Base-by-base conservation (phyloP, 1,140 invertebrate genomes). In the Plectrocnemia conspersa region DNA sequence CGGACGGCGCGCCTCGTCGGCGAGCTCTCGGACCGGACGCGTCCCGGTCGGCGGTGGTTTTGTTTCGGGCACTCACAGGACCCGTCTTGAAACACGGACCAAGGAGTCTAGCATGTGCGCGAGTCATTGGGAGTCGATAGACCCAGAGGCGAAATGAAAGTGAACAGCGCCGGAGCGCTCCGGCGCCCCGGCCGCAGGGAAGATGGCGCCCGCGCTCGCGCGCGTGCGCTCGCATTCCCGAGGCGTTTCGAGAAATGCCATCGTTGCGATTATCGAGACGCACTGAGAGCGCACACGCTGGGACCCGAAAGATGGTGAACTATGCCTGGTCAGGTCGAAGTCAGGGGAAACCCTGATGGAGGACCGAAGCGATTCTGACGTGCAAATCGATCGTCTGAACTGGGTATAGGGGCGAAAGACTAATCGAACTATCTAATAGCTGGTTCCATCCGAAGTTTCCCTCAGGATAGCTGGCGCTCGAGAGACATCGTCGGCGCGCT, bases 31-130 rank as follows among this genome's bases (percentile, higher is more conserved):
- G 68, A 73, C 73, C 52, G 67, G 69, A 66, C 69, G 56, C 66
- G 66, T 63, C 59, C 70, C 69, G 60, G 73, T 78, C 74, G 54
- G 74, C 74, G 74, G 73, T 73, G 76, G 69, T 73, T 70, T 68
- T 73, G 76, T 71, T 78, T 79, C 76, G 78, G 78, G 74, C 75
- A 76, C 76, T 77, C 77, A 77, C 77, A 77, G 79, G 83, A 85
- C 86, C 86, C 86, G 86, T 91, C 89, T 91, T 89, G 86, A 89
- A 91, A 89, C 86, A 90, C 86, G 85, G 87, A 89, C 86, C 86
- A 90, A 89, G 86, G 85, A 89, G 86, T 90, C 82, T 85, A 86
- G 79, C 83, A 81, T 83, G 79, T 84, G 73, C 78, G 86, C 86
- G 77, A 90, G 86, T 87, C 79, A 80, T 80, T 78, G 57, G 57